Conservation (phyloP, 2,888 invertebrate species). For the Agelastica alni region DNA sequence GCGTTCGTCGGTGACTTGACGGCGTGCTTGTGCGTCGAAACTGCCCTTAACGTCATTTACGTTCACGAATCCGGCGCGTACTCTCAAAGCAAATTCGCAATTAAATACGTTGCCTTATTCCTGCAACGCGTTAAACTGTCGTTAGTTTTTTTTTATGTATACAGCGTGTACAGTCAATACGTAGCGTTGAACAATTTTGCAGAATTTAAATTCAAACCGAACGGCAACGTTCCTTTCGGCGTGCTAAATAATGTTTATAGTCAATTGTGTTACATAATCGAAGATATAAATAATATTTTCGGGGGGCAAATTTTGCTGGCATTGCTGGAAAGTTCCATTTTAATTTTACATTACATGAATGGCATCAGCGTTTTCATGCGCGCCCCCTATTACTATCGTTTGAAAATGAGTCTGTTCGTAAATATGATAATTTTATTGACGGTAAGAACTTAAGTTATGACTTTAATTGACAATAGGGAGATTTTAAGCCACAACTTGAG, state of each 20-base stretch:
- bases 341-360: background rate
- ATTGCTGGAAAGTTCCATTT: background rate
- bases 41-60: background rate
- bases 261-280: background rate
- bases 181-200: background rate
- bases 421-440: background rate
- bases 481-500: too few relatives aligned
- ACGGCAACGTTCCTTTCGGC: background rate
- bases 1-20: background rate
- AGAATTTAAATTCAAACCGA: background rate
- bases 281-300: conserved; percentile 2
- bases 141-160: background rate
- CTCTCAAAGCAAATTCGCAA: background rate
- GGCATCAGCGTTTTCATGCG: too few relatives aligned
- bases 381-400: too few relatives aligned
- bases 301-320: background rate
- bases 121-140: background rate
- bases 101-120: background rate
- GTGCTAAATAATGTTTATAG: background rate
- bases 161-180: too few relatives aligned
- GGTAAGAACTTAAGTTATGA: background rate
- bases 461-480: background rate
- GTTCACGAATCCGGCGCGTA: background rate
- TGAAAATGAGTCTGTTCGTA: background rate
- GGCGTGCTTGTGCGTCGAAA: background rate